Evolutionary conservation across 53 echinoderm and acorn worm genomes (phyloP), one percentile per base, ranked within the genome.

Genomic region (Holothuria scabra): DNA sequence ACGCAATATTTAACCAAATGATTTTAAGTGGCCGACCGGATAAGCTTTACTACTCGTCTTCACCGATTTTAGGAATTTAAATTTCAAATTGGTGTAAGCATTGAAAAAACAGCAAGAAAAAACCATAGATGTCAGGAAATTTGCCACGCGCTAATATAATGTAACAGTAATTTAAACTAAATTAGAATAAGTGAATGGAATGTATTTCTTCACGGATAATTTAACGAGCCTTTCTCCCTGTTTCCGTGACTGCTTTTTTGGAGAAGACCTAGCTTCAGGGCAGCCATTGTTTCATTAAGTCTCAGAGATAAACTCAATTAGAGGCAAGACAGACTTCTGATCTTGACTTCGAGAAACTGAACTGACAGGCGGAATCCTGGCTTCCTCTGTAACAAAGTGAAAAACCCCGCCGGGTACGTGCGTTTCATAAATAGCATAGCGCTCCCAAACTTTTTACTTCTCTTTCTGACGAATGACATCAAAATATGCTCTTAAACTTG

Each of bases 241-340:
- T 44, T 72, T 72, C 72, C 46, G 41, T 46, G 34, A 28, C 52
- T 46, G 34, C 72, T 22, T 72, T 44, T 46, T 46, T 48, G 48
- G 72, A 46, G 72, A 19, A 72, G 48, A 72, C 22, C 23, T 46
- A 25, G 72, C 72, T 72, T 46, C 21, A 21, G 72, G 72, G 72
- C 48, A 48, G 22, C 72, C 72, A 72, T 72, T 72, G 72, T 72
- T 72, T 72, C 72, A 72, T 72, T 72, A 72, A 72, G 72, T 11
- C 16, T 11, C 24, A 22, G 44, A 72, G 21, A 72, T 72, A 33
- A 72, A 67, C 46, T 21, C 46, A 46, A 52, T 52, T 52, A 52
- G 52, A 52, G 52, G 52, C 52, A 46, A 72, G 23, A 41, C 23
- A 72, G 72, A 72, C 19, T 22, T 72, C 41, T 22, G 24, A 44